Percentiles rank a stretch among this genome's conserved stretches.
These are phyloP conservation scores for Caranx melampygus DNA, from an alignment of 2,113 vertebrate species.

Conservation along the genomic window DNA sequence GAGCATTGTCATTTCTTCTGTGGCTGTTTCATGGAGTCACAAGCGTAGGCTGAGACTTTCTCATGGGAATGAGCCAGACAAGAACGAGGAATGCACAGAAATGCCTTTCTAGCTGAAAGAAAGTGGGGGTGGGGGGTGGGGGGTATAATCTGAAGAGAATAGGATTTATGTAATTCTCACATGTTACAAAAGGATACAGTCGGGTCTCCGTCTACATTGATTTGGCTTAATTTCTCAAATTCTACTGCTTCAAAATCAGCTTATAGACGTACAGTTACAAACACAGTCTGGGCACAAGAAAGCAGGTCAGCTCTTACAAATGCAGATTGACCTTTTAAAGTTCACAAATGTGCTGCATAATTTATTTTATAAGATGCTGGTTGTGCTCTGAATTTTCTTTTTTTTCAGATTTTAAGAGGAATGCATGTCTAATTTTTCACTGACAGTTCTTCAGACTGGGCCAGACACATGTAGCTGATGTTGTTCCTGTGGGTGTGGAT, in stretches of 20 bases:
- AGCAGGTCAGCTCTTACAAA: neutral
- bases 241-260: constrained; percentile 43
- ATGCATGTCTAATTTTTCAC: neutral
- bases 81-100: constrained; percentile 63
- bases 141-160: constrained; percentile 63
- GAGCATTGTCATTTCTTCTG: constrained; percentile 32
- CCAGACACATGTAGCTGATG: neutral
- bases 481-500: neutral
- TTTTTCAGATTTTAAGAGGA: neutral
- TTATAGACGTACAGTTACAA: constrained; percentile 30
- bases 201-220: neutral
- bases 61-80: constrained; percentile 67
- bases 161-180: constrained; percentile 68
- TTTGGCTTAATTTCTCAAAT: constrained; percentile 33
- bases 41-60: constrained; percentile 64
- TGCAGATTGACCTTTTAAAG: neutral
- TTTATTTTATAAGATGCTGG: neutral
- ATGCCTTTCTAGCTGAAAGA: constrained; percentile 45
- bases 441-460: neutral
- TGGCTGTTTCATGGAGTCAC: constrained; percentile 38
- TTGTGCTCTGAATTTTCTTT: neutral
- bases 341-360: neutral
- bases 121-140: constrained; percentile 29
- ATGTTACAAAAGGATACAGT: constrained; percentile 53
- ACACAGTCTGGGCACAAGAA: constrained; percentile 18